Conservation (phyloP, 1,140 invertebrate species). For the Frieseomelitta varia region DNA sequence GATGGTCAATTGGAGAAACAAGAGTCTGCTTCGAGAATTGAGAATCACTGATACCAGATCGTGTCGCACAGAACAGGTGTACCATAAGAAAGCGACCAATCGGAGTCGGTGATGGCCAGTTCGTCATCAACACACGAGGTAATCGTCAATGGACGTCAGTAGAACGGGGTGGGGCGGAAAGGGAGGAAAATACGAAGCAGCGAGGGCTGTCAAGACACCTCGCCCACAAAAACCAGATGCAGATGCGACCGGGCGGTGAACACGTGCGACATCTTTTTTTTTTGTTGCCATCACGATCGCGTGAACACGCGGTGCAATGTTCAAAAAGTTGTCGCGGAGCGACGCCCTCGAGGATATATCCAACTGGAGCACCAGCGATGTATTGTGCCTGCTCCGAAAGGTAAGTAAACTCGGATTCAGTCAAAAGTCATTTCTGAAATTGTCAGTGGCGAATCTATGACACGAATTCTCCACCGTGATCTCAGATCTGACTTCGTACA, state of each 20-base stretch:
- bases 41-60: background rate
- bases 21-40: background rate
- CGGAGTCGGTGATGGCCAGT: slow-evolving; percentile 13
- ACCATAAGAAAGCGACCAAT: slow-evolving; percentile 59
- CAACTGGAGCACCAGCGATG: slow-evolving; percentile 72
- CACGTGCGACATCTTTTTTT: slow-evolving; percentile 73
- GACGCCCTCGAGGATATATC: slow-evolving; percentile 75
- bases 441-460: background rate
- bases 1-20: background rate
- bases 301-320: slow-evolving; percentile 64
- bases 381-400: slow-evolving; percentile 73
- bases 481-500: background rate
- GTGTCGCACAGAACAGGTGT: slow-evolving; percentile 50
- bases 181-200: slow-evolving; percentile 34
- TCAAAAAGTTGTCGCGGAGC: slow-evolving; percentile 63
- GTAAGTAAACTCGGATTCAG: slow-evolving; percentile 69
- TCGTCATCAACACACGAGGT: background rate
- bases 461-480: background rate
- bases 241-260: slow-evolving; percentile 69
- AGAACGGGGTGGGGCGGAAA: background rate
- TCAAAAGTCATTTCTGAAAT: background rate
- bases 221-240: slow-evolving; percentile 71
- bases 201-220: slow-evolving; percentile 57
- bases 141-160: slow-evolving; percentile 9
- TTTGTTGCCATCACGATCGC: slow-evolving; percentile 13